Evolutionary conservation across 2,888 invertebrate species (phyloP).

Genomic region (Lasioglossum morio): DNA sequence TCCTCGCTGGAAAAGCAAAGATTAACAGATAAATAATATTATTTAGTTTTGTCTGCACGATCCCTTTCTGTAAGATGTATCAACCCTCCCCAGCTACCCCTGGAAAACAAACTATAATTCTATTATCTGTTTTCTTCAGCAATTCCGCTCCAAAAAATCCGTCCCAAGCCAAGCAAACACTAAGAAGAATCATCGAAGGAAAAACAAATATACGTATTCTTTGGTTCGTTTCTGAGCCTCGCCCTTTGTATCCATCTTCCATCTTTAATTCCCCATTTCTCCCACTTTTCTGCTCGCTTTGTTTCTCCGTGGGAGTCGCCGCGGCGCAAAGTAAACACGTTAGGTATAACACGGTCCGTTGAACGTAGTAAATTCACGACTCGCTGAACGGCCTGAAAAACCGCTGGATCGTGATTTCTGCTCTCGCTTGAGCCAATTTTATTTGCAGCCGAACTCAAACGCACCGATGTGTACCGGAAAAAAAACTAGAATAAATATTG

Average conservation of each 20-base stretch:
- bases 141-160: slow-evolving; percentile 35
- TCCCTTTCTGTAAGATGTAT: neutral
- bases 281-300: slow-evolving; percentile 33
- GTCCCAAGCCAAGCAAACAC: slow-evolving; percentile 25
- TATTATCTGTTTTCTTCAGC: slow-evolving; percentile 12
- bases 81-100: neutral
- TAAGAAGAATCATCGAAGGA: slow-evolving; percentile 3
- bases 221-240: neutral
- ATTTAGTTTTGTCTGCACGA: neutral
- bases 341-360: slow-evolving; percentile 7
- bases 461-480: neutral
- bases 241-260: neutral
- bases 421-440: slow-evolving; percentile 10
- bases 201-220: neutral
- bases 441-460: neutral
- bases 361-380: slow-evolving; percentile 34
- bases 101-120: neutral
- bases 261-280: slow-evolving; percentile 32
- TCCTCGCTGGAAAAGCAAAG: neutral
- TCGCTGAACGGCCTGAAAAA: neutral
- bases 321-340: slow-evolving; percentile 28
- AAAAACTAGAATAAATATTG: slow-evolving; percentile 7
- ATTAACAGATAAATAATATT: neutral
- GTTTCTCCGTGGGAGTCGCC: neutral
- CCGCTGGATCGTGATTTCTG: slow-evolving; percentile 11